Base-by-base conservation (phyloP, 2,888 invertebrate genomes). In the Harpalus rubripes region DNA sequence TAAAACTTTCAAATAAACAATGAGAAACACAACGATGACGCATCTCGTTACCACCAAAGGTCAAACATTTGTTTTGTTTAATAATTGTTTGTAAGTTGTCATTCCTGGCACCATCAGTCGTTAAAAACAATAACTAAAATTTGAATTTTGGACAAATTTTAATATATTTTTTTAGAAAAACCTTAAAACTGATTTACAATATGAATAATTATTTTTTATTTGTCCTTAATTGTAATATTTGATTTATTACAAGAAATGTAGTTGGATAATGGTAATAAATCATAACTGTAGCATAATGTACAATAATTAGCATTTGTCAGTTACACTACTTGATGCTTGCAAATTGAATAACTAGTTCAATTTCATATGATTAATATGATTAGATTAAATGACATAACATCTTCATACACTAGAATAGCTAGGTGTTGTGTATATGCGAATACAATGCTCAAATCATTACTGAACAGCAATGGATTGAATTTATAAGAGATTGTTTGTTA, bases 361-460 rank as follows among this genome's bases (percentile, higher is more conserved):
- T 52, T 10, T 52, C 44, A 52, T 52, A 12, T 52, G 44, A 52
- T 52, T 52, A 52, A 52, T 12, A 8, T 52, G 44, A 52, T 52
- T 52, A 52, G 44, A 52, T 52, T 52, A 52, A 52, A 52, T 52
- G 44, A 52, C 44, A 44, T 44, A 52, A 52, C 44, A 52, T 52
- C 44, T 52, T 52, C 44, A 52, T 52, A 7, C 10, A 52, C 44
- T 12, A 8, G 44, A 52, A 52, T 52, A 32, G 44, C 44, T 22
- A 22, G 22, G 10, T 6, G 44, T 52, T 52, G 44, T 8, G 32
- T 4, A 22, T 22, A 52, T 44, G 44, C 5, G 44, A 10, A 52
- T 52, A 52, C 12, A 52, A 52, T 52, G 10, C 12, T 12, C 44
- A 0, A 52, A 52, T 52, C 12, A 52, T 52, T 52, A 52, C 12